Percentiles rank a stretch among this genome's conserved stretches.
Evolutionary conservation across 2,797 vertebrate genomes (phyloP).

Genomic region (Emydoidea blandingii): DNA sequence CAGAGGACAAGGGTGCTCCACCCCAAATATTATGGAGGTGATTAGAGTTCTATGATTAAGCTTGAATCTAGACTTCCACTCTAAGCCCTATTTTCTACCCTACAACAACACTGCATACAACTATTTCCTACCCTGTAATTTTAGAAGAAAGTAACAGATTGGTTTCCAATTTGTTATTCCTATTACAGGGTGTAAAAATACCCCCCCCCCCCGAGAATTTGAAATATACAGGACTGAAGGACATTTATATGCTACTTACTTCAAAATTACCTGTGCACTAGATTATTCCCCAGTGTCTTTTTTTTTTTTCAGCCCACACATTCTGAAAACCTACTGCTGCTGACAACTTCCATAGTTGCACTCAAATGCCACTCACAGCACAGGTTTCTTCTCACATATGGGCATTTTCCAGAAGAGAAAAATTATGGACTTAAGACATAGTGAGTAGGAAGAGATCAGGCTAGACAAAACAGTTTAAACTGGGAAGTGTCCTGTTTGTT

Average conservation of each 20-base stretch:
- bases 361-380: background rate
- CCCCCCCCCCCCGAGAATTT: background rate
- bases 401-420: background rate
- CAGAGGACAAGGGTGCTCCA: background rate
- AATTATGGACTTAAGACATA: background rate
- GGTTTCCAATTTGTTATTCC: background rate
- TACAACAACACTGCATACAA: background rate
- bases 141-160: background rate
- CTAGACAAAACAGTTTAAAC: background rate
- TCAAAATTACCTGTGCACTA: background rate
- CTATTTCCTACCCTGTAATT: background rate
- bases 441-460: background rate
- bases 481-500: background rate
- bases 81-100: background rate
- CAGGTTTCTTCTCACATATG: background rate
- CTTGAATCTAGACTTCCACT: accelerated
- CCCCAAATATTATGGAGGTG: background rate
- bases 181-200: background rate
- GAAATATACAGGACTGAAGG: background rate
- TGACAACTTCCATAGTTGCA: background rate
- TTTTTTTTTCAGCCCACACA: background rate
- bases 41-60: background rate
- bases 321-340: background rate
- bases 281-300: background rate
- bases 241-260: background rate